These are phyloP conservation scores for Lasioglossum malachurum DNA, from an alignment of 2,888 invertebrate species.

Conservation along the genomic window DNA sequence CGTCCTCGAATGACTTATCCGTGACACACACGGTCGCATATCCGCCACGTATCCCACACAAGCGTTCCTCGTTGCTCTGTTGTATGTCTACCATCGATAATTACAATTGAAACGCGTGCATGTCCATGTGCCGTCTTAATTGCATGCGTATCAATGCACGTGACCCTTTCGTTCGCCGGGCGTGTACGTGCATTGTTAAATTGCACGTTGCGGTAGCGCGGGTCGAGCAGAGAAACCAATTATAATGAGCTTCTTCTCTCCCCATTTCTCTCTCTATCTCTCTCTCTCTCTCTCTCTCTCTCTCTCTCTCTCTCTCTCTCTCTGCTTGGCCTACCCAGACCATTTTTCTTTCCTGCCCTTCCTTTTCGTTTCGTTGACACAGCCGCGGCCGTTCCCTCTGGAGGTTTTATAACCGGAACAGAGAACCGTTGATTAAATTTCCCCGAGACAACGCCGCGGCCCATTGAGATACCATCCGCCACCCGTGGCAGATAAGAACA, in stretches of 20 bases:
- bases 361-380: background rate
- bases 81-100: constrained; percentile 30
- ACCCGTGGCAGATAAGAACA: constrained; percentile 46
- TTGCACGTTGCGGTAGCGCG: background rate
- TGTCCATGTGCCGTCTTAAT: constrained; percentile 45
- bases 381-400: background rate
- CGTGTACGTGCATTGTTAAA: constrained; percentile 1
- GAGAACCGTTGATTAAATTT: constrained; percentile 59
- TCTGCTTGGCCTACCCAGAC: background rate
- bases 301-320: background rate
- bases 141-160: constrained; percentile 33
- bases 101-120: constrained; percentile 48
- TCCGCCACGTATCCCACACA: background rate
- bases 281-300: background rate
- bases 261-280: background rate
- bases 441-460: constrained; percentile 31
- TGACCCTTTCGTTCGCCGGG: constrained; percentile 8
- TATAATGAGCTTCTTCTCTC: background rate
- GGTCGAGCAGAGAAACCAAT: constrained; percentile 7
- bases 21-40: background rate
- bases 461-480: constrained; percentile 45
- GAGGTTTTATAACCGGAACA: constrained; percentile 30
- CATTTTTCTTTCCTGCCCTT: background rate
- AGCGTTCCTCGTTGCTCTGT: background rate
- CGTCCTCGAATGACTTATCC: background rate